Evolutionary conservation across 1,140 invertebrate genomes (phyloP).

Genomic region (Gonioctena quinquepunctata): DNA sequence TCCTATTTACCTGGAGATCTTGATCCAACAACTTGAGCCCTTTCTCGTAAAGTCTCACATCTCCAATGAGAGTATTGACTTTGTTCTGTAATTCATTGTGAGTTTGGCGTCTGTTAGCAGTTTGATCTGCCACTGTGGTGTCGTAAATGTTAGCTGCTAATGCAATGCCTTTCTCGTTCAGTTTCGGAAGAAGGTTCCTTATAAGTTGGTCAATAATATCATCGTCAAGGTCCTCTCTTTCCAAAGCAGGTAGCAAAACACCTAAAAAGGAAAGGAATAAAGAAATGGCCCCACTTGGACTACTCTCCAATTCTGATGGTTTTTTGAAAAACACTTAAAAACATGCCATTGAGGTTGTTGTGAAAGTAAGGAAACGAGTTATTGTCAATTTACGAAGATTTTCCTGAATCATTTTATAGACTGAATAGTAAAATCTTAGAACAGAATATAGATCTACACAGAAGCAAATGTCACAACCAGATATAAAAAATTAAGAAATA

Average conservation of each 20-base stretch:
- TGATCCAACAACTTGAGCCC: constrained; percentile 70
- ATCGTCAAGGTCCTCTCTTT: constrained; percentile 66
- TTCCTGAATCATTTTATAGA: too few relatives aligned
- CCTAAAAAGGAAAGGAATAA: constrained; percentile 46
- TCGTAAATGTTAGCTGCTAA: constrained; percentile 71
- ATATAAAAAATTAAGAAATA: too few relatives aligned
- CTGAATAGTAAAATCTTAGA: too few relatives aligned
- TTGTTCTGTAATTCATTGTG: constrained; percentile 82
- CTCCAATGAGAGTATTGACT: constrained; percentile 73
- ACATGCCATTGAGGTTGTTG: too few relatives aligned
- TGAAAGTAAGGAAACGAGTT: too few relatives aligned
- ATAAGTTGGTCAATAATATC: constrained; percentile 65
- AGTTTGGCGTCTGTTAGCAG: constrained; percentile 71
- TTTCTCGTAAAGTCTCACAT: constrained; percentile 85
- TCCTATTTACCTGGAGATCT: too few relatives aligned
- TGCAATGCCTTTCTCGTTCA: constrained; percentile 60
- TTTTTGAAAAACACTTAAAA: too few relatives aligned
- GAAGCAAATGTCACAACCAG: too few relatives aligned
- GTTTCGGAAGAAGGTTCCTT: constrained; percentile 63
- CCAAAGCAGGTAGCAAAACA: constrained; percentile 65
- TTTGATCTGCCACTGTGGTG: constrained; percentile 69
- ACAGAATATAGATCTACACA: too few relatives aligned
- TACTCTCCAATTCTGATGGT: too few relatives aligned
- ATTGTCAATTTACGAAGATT: too few relatives aligned
- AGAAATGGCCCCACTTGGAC: too few relatives aligned